Evolutionary conservation across 2,113 vertebrate genomes (phyloP).

Genomic region (Bubo bubo): DNA sequence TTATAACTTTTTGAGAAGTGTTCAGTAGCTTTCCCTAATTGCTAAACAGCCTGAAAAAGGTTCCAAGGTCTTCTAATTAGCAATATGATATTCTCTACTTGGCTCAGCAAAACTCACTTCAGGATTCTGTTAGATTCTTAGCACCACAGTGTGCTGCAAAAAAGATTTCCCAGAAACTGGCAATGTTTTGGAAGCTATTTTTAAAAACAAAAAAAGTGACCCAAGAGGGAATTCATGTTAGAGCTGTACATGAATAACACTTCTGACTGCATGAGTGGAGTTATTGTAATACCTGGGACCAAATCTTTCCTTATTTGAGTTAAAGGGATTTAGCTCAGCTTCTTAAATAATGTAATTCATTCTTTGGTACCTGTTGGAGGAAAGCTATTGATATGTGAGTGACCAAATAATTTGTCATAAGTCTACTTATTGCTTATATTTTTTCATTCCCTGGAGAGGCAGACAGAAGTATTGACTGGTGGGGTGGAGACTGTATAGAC

Average conservation of each 20-base stretch:
- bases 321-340: neutral
- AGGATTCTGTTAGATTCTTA: neutral
- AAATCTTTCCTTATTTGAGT: neutral
- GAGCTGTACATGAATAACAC: neutral
- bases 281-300: neutral
- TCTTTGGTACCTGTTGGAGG: neutral
- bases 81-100: neutral
- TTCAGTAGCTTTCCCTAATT: constrained; percentile 31
- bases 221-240: neutral
- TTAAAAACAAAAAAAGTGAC: neutral
- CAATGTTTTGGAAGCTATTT: neutral
- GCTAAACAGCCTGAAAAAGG: constrained; percentile 29
- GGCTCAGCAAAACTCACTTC: constrained; percentile 23
- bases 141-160: neutral
- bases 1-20: neutral
- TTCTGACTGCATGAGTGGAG: neutral
- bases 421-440: too few relatives aligned
- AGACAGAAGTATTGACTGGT: neutral
- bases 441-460: neutral
- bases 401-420: neutral
- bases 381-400: neutral
- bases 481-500: too few relatives aligned
- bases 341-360: neutral
- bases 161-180: constrained; percentile 6
- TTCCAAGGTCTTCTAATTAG: constrained; percentile 40